Evolutionary conservation across 1,140 invertebrate genomes (phyloP).

Genomic region (Drosophila orosa): DNA sequence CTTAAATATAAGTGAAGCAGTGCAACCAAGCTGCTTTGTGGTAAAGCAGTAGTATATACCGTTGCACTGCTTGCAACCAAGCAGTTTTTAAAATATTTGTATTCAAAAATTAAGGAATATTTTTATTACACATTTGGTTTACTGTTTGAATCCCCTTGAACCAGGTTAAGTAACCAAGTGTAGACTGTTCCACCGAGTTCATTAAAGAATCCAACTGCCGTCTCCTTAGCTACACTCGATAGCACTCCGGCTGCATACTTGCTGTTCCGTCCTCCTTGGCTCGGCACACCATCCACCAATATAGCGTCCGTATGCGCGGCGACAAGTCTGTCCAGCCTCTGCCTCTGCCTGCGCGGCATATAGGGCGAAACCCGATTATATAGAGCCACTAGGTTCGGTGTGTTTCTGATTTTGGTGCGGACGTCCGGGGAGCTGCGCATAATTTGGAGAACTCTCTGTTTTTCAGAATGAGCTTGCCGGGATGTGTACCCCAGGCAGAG

Average conservation of each 20-base stretch:
- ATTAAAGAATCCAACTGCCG: neutral
- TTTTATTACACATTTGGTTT: neutral
- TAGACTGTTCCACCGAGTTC: neutral
- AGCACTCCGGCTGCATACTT: neutral
- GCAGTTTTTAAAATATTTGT: no score
- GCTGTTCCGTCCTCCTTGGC: constrained; percentile 1
- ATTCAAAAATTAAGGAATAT: neutral
- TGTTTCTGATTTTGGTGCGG: neutral
- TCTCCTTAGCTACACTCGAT: neutral
- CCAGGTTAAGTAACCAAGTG: neutral
- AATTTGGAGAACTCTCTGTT: neutral
- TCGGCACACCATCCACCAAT: constrained; percentile 5
- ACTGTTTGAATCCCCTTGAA: neutral
- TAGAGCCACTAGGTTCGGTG: neutral
- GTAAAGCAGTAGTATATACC: neutral
- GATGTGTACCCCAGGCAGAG: neutral
- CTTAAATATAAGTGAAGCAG: neutral
- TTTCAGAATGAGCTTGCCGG: neutral
- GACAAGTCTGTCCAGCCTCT: neutral
- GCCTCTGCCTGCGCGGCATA: neutral
- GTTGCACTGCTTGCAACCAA: neutral
- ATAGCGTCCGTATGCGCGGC: neutral
- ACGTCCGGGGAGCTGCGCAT: neutral
- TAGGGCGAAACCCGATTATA: neutral
- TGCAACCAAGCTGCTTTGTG: neutral